Evolutionary conservation across 2,888 invertebrate species (phyloP), one percentile per base, ranked within the genome.

Genomic region (Zele albiditarsus): DNA sequence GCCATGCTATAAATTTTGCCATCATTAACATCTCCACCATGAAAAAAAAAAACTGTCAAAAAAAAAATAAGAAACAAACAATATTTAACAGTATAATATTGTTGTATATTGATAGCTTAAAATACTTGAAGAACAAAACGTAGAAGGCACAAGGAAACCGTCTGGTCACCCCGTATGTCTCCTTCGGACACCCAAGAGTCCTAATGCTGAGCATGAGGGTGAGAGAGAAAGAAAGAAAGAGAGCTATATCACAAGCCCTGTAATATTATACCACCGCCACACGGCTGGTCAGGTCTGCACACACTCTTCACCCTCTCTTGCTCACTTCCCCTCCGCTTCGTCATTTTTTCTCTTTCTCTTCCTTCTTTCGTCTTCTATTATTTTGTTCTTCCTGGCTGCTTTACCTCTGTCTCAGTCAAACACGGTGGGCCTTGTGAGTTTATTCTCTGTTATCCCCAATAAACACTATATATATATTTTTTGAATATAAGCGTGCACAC

Each of bases 191-290:
- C 63, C 77, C 77, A 58, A 77, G 77, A 79, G 78, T 77, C 77
- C 76, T 74, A 71, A 73, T 69, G 73, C 71, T 72, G 62, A 33
- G 62, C 10, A 27, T 6, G 27, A 20, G 20, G 20, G 53, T 10
- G 20, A 53, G 49, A n/a, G n/a, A 6, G 20, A 23, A 53, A 53
- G 8, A 53, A n/a, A 20, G 23, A 20, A 5, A 23, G 8, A 6
- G 53, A 53, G 20, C 53, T 53, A n/a, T 53, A 53, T 53, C 53
- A 53, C 53, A 10, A 78, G 78, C 84, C 84, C 84, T 86, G 87
- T 87, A 87, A 87, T 86, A 86, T 84, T 86, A 87, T 78, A 87
- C 86, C 86, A 82, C 78, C 84, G 80, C 86, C 87, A 83, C 78
- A 84, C 80, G 79, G 79, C 83, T 82, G 78, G 76, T 80, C 71